Evolutionary conservation across 1,140 invertebrate genomes (phyloP).

Genomic region (Drosophila kurseongensis): DNA sequence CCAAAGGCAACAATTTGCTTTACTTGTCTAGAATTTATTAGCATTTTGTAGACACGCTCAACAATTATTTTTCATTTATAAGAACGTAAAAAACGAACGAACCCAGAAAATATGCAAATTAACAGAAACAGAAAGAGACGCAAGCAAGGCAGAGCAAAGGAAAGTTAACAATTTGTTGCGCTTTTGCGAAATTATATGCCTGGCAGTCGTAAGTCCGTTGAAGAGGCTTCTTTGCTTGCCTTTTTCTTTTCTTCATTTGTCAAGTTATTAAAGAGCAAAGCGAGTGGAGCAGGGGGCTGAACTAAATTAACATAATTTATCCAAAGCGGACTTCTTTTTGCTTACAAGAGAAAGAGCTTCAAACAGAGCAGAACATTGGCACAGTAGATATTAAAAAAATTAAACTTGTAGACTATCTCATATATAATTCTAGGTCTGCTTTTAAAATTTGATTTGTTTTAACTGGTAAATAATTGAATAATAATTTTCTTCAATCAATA

Average conservation of each 20-base stretch:
- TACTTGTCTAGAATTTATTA: conserved; percentile 62
- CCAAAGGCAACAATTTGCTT: conserved; percentile 52
- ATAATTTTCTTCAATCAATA: too few species aligned
- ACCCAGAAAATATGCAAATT: conserved; percentile 68
- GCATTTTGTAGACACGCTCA: conserved; percentile 49
- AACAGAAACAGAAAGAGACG: conserved; percentile 35
- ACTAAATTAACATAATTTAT: conserved; percentile 77
- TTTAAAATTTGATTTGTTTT: too few species aligned
- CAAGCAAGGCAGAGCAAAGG: conserved; percentile 44
- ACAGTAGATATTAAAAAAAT: not conserved
- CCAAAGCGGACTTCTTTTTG: conserved; percentile 31
- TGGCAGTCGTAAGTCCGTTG: conserved; percentile 57
- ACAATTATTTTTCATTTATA: conserved; percentile 65
- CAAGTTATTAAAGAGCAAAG: conserved; percentile 64
- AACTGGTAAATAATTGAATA: too few species aligned
- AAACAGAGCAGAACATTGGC: conserved; percentile 5
- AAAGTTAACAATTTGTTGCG: conserved; percentile 82
- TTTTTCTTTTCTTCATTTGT: conserved; percentile 67
- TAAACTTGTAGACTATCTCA: too few species aligned
- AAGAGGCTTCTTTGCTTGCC: conserved; percentile 32
- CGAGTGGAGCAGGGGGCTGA: not conserved
- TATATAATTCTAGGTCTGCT: too few species aligned
- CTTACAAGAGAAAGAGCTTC: conserved; percentile 3
- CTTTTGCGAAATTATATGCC: conserved; percentile 77
- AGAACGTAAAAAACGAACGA: conserved; percentile 37